Base-by-base conservation (phyloP, 2,888 invertebrate genomes). In the Metalampra italica region DNA sequence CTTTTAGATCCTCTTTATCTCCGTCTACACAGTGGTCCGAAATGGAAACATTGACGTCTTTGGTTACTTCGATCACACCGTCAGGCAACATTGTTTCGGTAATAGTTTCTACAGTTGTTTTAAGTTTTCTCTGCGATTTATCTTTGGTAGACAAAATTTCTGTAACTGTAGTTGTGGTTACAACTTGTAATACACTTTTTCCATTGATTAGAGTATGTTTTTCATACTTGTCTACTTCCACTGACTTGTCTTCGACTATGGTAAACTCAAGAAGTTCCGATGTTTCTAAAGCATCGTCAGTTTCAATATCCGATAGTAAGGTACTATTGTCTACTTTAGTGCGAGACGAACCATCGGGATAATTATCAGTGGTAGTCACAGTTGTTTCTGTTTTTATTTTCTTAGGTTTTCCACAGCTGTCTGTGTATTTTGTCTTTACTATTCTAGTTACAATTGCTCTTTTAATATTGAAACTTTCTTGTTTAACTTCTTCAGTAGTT, bases 281-380 rank as follows among this genome's bases (percentile, higher is more conserved):
- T 9, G 63, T 64, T 55, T 81, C 75, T 34, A 50, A 29, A 4
- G 66, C 42, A 43, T 62, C 61, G 49, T 75, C 71, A 11, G 55
- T 49, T 54, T 78, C 75, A 47, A 86, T 75, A 55, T 89, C 85
- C 14, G 73, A 73, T 37, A 90, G 58, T 29, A 78, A 71, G 9
- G 83, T 82, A 53, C 74, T 86, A 30, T 72, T 81, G 44, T 89
- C 88, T 22, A 84, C 71, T 59, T 83, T 84, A 1, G 82, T 81
- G 32, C 70, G 75, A 8, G 82, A 79, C 7, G 88, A 88, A 37
- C 89, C 86, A 54, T 90, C 90, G 13, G 90, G 89, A 55, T 83
- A 89, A 45, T 75, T 71, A 55, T 90, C 89, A 29, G 81, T 85
- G 9, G 84, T 88, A 9, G 81, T 84, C 0, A 81, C 59, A 15